phyloP scores from a whole-genome alignment of 2,888 invertebrate genomes.

The Trisateles emortualis region DNA sequence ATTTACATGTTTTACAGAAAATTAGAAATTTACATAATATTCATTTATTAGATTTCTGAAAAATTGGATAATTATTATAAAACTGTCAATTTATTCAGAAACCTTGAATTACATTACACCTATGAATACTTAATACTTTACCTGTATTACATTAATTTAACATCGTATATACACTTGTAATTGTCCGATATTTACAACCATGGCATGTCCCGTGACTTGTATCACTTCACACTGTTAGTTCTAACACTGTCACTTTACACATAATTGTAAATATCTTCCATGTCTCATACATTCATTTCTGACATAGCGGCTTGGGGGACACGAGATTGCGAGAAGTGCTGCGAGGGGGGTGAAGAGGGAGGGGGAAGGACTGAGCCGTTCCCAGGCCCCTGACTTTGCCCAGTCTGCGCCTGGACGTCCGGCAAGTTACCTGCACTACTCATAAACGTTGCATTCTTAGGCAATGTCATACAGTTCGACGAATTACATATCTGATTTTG shows the following conservation, averaged over 20 bases:
- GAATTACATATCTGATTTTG: conserved; percentile 81
- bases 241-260: conserved; percentile 75
- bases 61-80: conserved; percentile 30
- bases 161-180: conserved; percentile 58
- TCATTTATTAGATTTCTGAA: conserved; percentile 28
- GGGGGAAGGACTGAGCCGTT: conserved; percentile 70
- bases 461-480: conserved; percentile 87
- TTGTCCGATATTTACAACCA: conserved; percentile 82
- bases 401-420: conserved; percentile 83
- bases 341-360: conserved; percentile 76
- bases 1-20: conserved; percentile 43
- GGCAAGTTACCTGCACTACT: conserved; percentile 78
- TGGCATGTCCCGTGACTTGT: conserved; percentile 70
- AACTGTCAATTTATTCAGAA: conserved; percentile 42
- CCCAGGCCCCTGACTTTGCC: conserved; percentile 75
- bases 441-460: conserved; percentile 86
- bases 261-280: conserved; percentile 87
- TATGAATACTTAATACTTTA: conserved; percentile 61
- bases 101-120: conserved; percentile 46
- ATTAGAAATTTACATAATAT: conserved; percentile 26
- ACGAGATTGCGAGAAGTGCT: conserved; percentile 82
- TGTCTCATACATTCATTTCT: conserved; percentile 95
- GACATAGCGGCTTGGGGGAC: conserved; percentile 94
- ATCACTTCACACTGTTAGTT: conserved; percentile 57
- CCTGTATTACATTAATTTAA: conserved; percentile 59